Percentiles rank a stretch among this genome's conserved stretches.
phyloP scores from a whole-genome alignment of 2,113 vertebrate genomes.

The Sphyrna mokarran region DNA sequence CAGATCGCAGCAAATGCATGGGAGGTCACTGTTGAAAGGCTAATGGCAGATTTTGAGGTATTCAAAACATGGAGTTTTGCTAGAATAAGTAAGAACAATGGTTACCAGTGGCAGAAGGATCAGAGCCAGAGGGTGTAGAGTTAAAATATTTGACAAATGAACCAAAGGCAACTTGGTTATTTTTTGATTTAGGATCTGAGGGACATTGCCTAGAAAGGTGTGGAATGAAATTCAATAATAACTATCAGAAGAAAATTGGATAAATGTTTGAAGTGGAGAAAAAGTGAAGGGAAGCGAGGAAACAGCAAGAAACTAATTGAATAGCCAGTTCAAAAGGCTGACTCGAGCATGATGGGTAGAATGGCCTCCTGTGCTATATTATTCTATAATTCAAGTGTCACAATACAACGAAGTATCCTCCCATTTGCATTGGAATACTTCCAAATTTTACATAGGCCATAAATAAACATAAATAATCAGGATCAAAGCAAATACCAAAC shows the following conservation, averaged over 20 bases:
- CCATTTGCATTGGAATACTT: background rate
- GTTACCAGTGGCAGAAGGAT: background rate
- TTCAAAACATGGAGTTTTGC: background rate
- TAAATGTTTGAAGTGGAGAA: background rate
- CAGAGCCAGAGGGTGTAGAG: background rate
- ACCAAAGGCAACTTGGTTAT: background rate
- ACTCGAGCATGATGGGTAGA: background rate
- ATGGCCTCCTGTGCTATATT: background rate
- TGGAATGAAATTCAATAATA: background rate
- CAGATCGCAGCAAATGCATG: no score
- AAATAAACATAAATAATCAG: background rate
- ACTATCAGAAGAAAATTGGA: background rate
- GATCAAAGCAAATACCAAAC: background rate
- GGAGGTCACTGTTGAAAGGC: background rate
- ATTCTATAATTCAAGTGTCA: background rate
- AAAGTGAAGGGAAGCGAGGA: background rate
- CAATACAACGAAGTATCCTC: background rate
- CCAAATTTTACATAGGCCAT: background rate
- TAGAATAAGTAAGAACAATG: background rate
- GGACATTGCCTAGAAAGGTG: background rate
- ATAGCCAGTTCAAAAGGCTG: background rate
- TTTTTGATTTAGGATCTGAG: background rate
- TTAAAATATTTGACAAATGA: background rate
- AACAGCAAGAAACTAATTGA: background rate
- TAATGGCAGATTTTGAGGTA: background rate